Evolutionary conservation across 2,888 invertebrate genomes (phyloP).

Genomic region (Cryptocheilus praepositus): DNA sequence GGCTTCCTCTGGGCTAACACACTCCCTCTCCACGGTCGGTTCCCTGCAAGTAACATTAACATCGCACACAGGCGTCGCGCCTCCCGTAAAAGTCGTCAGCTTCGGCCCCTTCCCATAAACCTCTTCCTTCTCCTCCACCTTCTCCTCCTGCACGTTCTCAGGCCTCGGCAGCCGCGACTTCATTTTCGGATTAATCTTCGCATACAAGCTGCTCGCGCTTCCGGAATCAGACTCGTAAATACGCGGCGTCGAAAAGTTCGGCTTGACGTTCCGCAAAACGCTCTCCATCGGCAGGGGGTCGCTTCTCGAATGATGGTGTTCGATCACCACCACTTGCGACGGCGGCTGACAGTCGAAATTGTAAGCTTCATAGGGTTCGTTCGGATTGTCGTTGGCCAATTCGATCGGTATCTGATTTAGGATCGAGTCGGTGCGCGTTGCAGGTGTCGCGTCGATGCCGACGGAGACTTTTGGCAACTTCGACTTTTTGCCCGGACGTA

Average conservation of each 20-base stretch:
- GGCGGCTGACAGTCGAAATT: conserved; percentile 40
- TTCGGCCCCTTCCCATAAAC: conserved; percentile 62
- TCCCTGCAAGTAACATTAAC: conserved; percentile 87
- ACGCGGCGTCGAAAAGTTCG: conserved; percentile 66
- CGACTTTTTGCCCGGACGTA: conserved; percentile 73
- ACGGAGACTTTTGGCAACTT: conserved; percentile 83
- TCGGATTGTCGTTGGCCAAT: conserved; percentile 77
- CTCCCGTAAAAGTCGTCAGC: conserved; percentile 63
- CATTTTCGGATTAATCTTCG: conserved; percentile 68
- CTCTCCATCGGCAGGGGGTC: conserved; percentile 71
- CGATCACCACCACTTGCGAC: conserved; percentile 69
- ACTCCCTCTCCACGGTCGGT: conserved; percentile 62
- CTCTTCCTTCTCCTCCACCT: conserved; percentile 35
- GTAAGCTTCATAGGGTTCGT: conserved; percentile 46
- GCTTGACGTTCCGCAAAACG: conserved; percentile 66
- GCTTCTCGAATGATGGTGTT: conserved; percentile 72
- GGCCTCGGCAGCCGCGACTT: conserved; percentile 62
- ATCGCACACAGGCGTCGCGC: conserved; percentile 68
- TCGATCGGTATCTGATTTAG: conserved; percentile 87
- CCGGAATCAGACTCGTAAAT: conserved; percentile 70
- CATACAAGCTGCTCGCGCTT: conserved; percentile 70
- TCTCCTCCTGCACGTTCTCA: conserved; percentile 32
- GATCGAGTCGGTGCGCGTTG: conserved; percentile 83
- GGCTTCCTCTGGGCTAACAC: conserved; percentile 82
- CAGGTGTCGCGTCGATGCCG: conserved; percentile 87